Evolutionary conservation across 1,140 invertebrate species (phyloP).

Genomic region (Oryzaephilus surinamensis): DNA sequence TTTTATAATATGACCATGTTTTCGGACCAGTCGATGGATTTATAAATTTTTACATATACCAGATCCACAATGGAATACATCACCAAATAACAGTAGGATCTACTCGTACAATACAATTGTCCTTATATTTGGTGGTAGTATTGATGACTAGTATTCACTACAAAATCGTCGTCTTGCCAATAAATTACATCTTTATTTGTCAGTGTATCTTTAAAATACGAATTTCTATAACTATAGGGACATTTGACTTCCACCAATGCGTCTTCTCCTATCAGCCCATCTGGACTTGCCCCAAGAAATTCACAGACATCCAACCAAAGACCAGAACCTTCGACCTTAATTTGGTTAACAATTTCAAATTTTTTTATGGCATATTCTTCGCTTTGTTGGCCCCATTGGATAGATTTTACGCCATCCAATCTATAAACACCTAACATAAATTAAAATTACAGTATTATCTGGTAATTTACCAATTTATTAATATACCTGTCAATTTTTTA

Average conservation of each 20-base stretch:
- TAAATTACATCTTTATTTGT: neutral
- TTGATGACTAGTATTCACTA: neutral
- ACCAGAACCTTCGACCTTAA: conserved; percentile 8
- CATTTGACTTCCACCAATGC: conserved; percentile 12
- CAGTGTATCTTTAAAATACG: neutral
- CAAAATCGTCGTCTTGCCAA: neutral
- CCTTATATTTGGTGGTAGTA: conserved; percentile 6
- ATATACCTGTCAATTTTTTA: too few species aligned
- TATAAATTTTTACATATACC: too few species aligned
- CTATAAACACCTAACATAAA: too few species aligned
- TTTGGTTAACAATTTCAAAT: neutral
- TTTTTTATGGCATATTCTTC: conserved; percentile 3
- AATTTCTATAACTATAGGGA: conserved; percentile 4
- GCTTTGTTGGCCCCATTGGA: conserved; percentile 9
- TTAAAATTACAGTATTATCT: too few species aligned
- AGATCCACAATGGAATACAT: too few species aligned
- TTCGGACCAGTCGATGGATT: too few species aligned
- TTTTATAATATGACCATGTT: too few species aligned
- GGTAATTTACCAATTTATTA: too few species aligned
- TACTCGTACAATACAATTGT: conserved; percentile 4
- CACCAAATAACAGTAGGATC: conserved; percentile 6
- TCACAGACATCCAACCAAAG: conserved; percentile 10
- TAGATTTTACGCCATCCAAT: conserved; percentile 3
- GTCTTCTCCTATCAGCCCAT: conserved; percentile 10
- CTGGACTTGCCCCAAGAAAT: conserved; percentile 11